Percentiles rank a stretch among this genome's conserved stretches.
These are phyloP conservation scores for Brachypterus glaber DNA, from an alignment of 2,888 invertebrate species.

Conservation along the genomic window DNA sequence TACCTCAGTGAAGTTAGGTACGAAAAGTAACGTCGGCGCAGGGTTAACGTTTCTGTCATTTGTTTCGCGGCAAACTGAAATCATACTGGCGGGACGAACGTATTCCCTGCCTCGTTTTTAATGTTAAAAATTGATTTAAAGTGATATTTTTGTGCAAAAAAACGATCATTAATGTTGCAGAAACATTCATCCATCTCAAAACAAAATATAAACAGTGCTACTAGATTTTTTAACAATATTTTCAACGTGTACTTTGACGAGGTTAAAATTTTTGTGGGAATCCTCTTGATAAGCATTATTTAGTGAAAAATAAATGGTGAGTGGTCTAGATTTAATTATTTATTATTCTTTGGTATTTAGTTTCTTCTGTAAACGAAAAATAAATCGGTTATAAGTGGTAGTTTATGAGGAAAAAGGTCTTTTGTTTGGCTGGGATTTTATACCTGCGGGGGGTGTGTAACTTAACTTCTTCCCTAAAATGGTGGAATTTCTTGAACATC, in stretches of 20 bases:
- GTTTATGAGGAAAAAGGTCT: not conserved
- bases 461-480: too few relatives aligned
- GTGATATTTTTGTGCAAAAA: too few relatives aligned
- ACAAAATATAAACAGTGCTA: too few relatives aligned
- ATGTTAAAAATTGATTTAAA: not conserved
- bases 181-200: not conserved
- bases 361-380: too few relatives aligned
- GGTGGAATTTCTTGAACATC: too few relatives aligned
- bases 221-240: too few relatives aligned
- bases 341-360: conserved; percentile 5
- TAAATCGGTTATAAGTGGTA: too few relatives aligned
- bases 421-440: not conserved
- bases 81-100: not conserved
- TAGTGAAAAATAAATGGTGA: conserved; percentile 14
- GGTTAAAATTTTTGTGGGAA: too few relatives aligned
- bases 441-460: conserved; percentile 1
- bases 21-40: not conserved
- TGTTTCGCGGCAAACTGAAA: conserved; percentile 1
- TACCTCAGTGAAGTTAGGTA: not conserved
- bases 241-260: too few relatives aligned
- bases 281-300: conserved; percentile 7
- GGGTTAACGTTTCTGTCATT: not conserved
- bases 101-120: not conserved
- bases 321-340: conserved; percentile 6
- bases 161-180: not conserved